These are phyloP conservation scores for Apostichopus leukothele DNA, from an alignment of 53 echinoderm and acorn worm species.

Conservation along the genomic window DNA sequence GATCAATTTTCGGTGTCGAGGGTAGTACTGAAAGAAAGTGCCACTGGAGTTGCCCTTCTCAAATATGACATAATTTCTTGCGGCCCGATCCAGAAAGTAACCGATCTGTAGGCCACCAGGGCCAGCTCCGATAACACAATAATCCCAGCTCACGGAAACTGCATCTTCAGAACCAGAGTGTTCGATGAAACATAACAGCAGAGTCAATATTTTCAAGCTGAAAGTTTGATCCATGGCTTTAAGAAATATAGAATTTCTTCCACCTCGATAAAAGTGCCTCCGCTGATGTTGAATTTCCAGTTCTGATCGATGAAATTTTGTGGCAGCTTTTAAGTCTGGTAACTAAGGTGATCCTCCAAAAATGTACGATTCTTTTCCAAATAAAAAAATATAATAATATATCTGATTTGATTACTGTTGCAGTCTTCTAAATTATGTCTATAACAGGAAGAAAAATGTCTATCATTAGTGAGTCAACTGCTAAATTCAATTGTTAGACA, in stretches of 20 bases:
- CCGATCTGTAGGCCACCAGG: slow-evolving; percentile 97
- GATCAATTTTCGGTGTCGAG: slow-evolving; percentile 93
- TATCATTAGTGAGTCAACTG: too few relatives aligned
- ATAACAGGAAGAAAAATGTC: too few relatives aligned
- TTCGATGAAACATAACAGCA: slow-evolving; percentile 28
- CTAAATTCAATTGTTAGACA: too few relatives aligned
- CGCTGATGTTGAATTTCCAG: too few relatives aligned
- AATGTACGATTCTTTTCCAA: too few relatives aligned
- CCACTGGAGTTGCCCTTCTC: slow-evolving; percentile 83
- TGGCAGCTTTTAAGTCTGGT: too few relatives aligned
- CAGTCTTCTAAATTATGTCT: too few relatives aligned
- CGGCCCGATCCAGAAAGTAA: slow-evolving; percentile 80
- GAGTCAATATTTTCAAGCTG: background rate
- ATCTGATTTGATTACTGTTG: too few relatives aligned
- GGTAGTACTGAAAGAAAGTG: slow-evolving; percentile 74
- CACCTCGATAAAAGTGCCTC: background rate
- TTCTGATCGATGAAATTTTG: too few relatives aligned
- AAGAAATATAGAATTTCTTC: background rate
- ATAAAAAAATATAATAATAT: too few relatives aligned
- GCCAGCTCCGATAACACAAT: slow-evolving; percentile 92
- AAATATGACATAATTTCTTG: slow-evolving; percentile 81
- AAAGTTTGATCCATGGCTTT: background rate
- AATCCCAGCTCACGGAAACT: slow-evolving; percentile 55
- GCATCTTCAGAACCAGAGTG: slow-evolving; percentile 35
- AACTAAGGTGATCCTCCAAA: too few relatives aligned